Evolutionary conservation across 2,113 vertebrate genomes (phyloP), one percentile per base, ranked within the genome.

Genomic region (Erythrocercus mccallii): DNA sequence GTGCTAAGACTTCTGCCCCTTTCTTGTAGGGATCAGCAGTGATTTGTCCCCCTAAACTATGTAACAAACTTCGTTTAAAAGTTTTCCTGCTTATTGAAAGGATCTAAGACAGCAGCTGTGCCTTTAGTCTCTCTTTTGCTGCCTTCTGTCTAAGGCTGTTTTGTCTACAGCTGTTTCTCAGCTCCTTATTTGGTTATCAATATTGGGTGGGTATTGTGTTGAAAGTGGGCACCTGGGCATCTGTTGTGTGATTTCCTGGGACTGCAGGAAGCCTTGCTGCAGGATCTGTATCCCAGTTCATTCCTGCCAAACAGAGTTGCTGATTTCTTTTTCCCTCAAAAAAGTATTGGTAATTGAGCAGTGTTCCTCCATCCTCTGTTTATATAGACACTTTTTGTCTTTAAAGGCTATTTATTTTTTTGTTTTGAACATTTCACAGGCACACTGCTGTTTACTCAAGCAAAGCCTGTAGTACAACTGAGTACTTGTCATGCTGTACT

Each of bases 381-480:
- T 96, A 97, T 51, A 81, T 37, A 85, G 56, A 82, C 51, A 92
- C 64, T 64, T 95, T 78, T n/a, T 92, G 61, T 81, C 86, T 95
- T 94, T 95, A 95, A 96, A 96, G 78, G 54, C 54, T 94, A 73
- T 95, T 94, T 96, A 91, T 66, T 94, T 90, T 93, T 82, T 93
- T 81, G 64, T 84, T 92, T 93, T 93, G 88, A 95, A 95, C 93
- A 94, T 88, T 90, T 97, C 91, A 88, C 6, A 94, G 76, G 86
- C 90, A 96, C 93, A 45, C 64, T 5, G 7, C 51, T 97, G 92
- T 96, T 97, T 97, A 97, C 65, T 95, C 92, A 92, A 81, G 37
- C 45, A 81, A 82, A 92, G 56, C 35, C 74, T 79, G 51, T 62
- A 82, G 92, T 82, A 94, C 73, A 92, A 69, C 76, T 95, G 60